Evolutionary conservation across 2,113 vertebrate species (phyloP), one percentile per base, ranked within the genome.

Genomic region (Rhizomys pruinosus): DNA sequence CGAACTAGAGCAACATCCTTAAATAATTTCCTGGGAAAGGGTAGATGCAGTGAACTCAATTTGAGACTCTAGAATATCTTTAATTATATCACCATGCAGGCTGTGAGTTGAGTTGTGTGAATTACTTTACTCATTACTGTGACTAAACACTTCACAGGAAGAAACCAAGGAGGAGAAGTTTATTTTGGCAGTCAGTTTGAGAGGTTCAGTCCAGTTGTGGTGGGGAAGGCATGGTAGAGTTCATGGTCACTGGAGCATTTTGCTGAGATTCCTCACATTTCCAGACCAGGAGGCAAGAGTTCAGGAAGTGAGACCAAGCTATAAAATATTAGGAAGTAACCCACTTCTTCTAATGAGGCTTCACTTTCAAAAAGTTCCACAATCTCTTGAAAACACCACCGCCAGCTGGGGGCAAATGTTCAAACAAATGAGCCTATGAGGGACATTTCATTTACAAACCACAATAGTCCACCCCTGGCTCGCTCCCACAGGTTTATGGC

Each of bases 11-110:
- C 47, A 52, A 52, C 47, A 94, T 80, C 29, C 20, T 87, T 84
- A 34, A n/a, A 37, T 91, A 92, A 34, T 27, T 94, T 84, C 84
- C 52, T 74, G 89, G 61, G 64, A 90, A 91, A 87, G 57, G 39
- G 27, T 77, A 23, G 5, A 7, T 64, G 3, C 19, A 34, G 77
- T 13, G 79, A 91, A 27, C 64, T 90, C 64, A 52, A 52, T 52
- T 52, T 52, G 47, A 52, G 47, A 52, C 47, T 11, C 6, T 52
- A 52, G 47, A 52, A 52, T 52, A 91, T n/a, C 19, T 76, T 92
- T 76, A 86, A 76, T 89, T 82, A 37, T 79, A 7, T 34, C 7
- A 5, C 61, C 32, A 71, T 76, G 13, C 19, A 71, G 34, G 19
- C 64, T 96, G 44, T n/a, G 42, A 81, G 34, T 86, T 86, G 29